A percentile compares a stretch with the other conserved stretches of the same genome.
These are phyloP conservation scores for Diphyllodes magnificus DNA, from an alignment of 2,113 vertebrate species.

Conservation along the genomic window DNA sequence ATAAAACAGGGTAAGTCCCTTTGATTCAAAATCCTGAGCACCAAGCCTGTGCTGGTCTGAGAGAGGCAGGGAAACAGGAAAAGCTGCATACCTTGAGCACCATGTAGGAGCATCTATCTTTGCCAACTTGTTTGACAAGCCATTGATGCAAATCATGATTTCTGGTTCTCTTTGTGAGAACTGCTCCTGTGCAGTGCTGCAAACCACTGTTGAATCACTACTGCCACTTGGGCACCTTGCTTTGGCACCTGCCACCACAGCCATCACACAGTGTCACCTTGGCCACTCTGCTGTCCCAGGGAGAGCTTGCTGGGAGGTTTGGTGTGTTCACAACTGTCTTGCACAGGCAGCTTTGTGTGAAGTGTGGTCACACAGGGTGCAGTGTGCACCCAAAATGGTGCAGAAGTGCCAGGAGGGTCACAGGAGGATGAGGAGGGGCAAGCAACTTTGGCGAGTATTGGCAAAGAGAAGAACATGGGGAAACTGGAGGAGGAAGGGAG, in stretches of 20 bases:
- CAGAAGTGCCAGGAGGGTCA: not conserved
- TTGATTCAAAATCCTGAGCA: not conserved
- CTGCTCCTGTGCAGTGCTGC: not conserved
- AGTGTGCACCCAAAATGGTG: not conserved
- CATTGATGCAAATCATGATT: not conserved
- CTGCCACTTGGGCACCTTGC: accelerated
- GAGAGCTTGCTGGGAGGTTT: not conserved
- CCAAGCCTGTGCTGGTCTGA: not conserved
- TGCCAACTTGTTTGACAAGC: not conserved
- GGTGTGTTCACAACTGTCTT: not conserved
- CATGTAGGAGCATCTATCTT: not conserved
- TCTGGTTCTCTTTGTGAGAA: not conserved
- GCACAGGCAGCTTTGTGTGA: not conserved
- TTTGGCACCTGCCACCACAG: not conserved
- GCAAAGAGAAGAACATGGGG: not conserved
- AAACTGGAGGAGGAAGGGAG: not conserved
- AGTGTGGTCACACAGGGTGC: accelerated
- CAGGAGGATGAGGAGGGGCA: accelerated
- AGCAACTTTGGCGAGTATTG: not conserved
- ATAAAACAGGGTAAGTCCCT: not conserved
- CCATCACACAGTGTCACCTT: accelerated
- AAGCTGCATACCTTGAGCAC: not conserved
- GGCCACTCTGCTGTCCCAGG: accelerated
- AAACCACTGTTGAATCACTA: not conserved
- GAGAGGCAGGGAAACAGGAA: conserved; percentile 3